Evolutionary conservation across 2,888 invertebrate species (phyloP), one percentile per base, ranked within the genome.

Genomic region (Aleiodes leptofemur): DNA sequence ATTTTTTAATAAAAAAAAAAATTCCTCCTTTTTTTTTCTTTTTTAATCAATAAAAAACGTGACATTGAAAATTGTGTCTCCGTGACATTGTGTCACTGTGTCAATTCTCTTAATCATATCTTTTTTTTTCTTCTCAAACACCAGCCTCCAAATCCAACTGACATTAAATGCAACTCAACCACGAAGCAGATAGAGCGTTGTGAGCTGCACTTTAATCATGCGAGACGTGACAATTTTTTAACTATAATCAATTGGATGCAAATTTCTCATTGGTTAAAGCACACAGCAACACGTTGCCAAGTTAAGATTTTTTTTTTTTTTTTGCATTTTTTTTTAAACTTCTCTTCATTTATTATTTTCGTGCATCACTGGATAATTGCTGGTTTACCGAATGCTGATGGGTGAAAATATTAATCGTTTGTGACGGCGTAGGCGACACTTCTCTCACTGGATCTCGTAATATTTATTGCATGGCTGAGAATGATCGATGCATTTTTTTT

Each of bases 181-280:
- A 64, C 23, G 23, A 43, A 23, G 48, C 48, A 43, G 43, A 43
- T 43, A 43, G 43, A 43, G 11, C 23, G 43, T 64, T 23, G 64
- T 64, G 14, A 64, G 48, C 43, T 64, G 64, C 64, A 64, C 64
- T 64, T 64, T 64, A 64, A 64, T 64, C 64, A 64, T 43, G 16
- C 14, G 64, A 13, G 64, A 64, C 64, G 64, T 64, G 64, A 64
- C 64, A 64, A 23, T 64, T 43, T 48, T 64, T 43, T 4, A 64
- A 64, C 64, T 48, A 64, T 64, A 34, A 23, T 2, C 64, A 3
- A 64, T 48, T 64, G 64, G 64, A 23, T 64, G 64, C 48, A 64
- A 38, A 43, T 43, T 43, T 43, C 23, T 43, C 64, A 9, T 48
- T 43, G 11, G 64, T 64, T 64, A 34, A 43, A 14, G n/a, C 23